A percentile compares a stretch with the other conserved stretches of the same genome.
phyloP scores from a whole-genome alignment of 2,113 vertebrate species.

The Menura novaehollandiae region DNA sequence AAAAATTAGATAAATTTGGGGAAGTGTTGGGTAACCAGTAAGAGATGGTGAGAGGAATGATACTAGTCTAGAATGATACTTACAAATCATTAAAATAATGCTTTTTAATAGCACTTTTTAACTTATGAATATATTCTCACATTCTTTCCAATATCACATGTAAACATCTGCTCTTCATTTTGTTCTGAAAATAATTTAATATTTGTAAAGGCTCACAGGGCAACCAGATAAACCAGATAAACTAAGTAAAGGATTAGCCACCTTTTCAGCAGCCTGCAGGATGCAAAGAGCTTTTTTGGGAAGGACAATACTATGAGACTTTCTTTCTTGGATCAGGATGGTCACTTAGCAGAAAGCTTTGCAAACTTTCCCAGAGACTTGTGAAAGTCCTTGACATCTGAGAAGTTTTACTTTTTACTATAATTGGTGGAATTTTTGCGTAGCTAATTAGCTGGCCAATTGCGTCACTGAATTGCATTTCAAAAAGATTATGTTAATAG shows the following conservation, averaged over 20 bases:
- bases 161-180: neutral
- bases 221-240: neutral
- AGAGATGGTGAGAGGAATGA: neutral
- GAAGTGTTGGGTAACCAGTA: neutral
- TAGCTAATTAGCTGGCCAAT: neutral
- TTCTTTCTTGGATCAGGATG: neutral
- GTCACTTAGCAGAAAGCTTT: neutral
- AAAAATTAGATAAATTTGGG: neutral
- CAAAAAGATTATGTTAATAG: neutral
- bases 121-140: neutral
- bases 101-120: neutral
- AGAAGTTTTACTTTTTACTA: neutral
- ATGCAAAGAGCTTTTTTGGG: neutral
- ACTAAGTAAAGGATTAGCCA: neutral
- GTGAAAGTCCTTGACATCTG: neutral
- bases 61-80: neutral
- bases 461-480: neutral
- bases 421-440: neutral
- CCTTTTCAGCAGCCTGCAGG: neutral
- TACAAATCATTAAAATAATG: neutral
- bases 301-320: neutral
- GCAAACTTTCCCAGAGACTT: neutral
- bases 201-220: neutral
- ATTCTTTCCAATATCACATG: neutral
- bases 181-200: neutral